Evolutionary conservation across 2,113 vertebrate species (phyloP).

Genomic region (Paratilapia polleni): DNA sequence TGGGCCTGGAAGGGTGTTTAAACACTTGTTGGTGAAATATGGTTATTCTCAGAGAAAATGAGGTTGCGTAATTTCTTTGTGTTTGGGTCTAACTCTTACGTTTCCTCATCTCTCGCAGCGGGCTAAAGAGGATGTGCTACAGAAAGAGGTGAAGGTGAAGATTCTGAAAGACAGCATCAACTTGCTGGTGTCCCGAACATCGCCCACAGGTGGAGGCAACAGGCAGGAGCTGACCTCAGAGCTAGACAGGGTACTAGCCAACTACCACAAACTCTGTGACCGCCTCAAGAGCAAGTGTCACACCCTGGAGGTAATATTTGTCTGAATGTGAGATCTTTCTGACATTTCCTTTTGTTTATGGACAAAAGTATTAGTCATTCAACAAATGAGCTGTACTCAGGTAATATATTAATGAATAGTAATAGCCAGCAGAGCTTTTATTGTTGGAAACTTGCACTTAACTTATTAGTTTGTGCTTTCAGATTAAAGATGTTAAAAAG

Average conservation of each 20-base stretch:
- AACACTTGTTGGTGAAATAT: background rate
- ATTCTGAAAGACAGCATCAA: slow-evolving; percentile 97
- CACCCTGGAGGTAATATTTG: slow-evolving; percentile 89
- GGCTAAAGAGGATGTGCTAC: slow-evolving; percentile 96
- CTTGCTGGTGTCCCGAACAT: slow-evolving; percentile 82
- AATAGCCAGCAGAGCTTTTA: background rate
- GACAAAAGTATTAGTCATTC: background rate
- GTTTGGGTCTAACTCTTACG: background rate
- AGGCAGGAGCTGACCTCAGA: slow-evolving; percentile 86
- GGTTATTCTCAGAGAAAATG: background rate
- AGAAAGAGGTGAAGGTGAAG: slow-evolving; percentile 98
- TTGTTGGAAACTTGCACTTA: background rate
- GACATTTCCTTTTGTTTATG: background rate
- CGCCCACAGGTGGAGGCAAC: slow-evolving; percentile 77
- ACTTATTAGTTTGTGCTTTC: background rate
- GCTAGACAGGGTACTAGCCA: slow-evolving; percentile 87
- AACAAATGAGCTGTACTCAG: background rate
- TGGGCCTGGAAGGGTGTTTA: slow-evolving; percentile 44
- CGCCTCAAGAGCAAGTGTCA: slow-evolving; percentile 95
- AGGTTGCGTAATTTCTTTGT: background rate
- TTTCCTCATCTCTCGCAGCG: slow-evolving; percentile 77
- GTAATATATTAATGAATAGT: background rate
- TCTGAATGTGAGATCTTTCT: background rate
- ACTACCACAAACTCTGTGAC: slow-evolving; percentile 95
- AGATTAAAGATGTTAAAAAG: background rate